Conservation (phyloP, 1,140 invertebrate genomes). For the Maniola jurtina region DNA sequence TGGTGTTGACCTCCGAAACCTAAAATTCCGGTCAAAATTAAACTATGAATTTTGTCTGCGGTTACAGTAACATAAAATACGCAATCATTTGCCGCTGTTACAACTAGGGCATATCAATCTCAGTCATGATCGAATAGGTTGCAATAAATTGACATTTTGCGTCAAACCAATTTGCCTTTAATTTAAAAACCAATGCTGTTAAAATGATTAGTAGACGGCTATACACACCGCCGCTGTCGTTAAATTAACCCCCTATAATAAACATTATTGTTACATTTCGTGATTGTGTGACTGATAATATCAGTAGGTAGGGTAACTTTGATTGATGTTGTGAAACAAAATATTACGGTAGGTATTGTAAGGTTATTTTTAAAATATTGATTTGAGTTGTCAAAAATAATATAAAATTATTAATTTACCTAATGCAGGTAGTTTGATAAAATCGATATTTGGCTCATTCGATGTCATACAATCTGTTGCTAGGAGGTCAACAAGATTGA, state of each 20-base stretch:
- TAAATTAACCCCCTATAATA: constrained; percentile 1
- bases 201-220: constrained; percentile 2
- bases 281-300: constrained; percentile 26
- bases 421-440: no score
- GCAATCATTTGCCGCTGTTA: no score
- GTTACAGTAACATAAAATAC: no score
- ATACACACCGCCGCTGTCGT: background rate
- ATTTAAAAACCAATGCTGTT: constrained; percentile 1
- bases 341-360: constrained; percentile 8
- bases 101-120: background rate
- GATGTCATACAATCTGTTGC: no score
- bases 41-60: no score
- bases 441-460: no score
- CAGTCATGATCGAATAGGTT: background rate
- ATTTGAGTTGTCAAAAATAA: no score
- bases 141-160: constrained; percentile 1
- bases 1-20: no score
- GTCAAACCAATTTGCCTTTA: background rate
- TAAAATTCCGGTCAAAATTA: no score
- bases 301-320: constrained; percentile 27
- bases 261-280: constrained; percentile 20
- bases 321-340: constrained; percentile 30
- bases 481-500: no score
- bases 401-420: no score
- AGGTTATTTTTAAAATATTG: no score